These are phyloP conservation scores for Apis florea DNA, from an alignment of 1,140 invertebrate genomes.

Conservation along the genomic window DNA sequence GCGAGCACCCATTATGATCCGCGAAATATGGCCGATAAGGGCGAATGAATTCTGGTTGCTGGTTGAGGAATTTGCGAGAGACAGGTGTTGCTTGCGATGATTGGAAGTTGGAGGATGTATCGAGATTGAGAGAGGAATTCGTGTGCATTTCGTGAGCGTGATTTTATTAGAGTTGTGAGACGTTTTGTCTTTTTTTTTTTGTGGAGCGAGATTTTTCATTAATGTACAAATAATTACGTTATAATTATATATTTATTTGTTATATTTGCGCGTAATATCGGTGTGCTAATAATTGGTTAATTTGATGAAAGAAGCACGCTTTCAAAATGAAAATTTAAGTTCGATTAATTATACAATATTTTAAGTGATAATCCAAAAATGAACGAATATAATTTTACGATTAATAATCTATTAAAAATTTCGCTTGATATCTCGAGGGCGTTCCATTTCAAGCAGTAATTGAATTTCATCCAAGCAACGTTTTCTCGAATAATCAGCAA, in stretches of 20 bases:
- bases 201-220: too few relatives aligned
- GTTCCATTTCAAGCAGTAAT: neutral
- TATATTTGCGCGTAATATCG: too few relatives aligned
- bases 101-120: neutral
- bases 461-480: too few relatives aligned
- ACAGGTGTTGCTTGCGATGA: neutral
- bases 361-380: too few relatives aligned
- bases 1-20: conserved; percentile 43
- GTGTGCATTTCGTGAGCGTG: neutral
- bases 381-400: too few relatives aligned
- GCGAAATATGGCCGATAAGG: conserved; percentile 35
- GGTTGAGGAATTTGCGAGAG: neutral
- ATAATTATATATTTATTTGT: too few relatives aligned
- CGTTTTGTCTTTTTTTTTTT: neutral
- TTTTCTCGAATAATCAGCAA: neutral
- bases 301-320: too few relatives aligned
- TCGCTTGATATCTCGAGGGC: neutral
- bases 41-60: neutral
- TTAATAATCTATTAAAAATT: neutral
- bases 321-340: too few relatives aligned
- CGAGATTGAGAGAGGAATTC: conserved; percentile 3
- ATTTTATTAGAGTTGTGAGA: neutral
- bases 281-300: too few relatives aligned
- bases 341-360: too few relatives aligned
- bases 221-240: too few relatives aligned